Base-by-base conservation (phyloP, 2,888 invertebrate genomes). In the Drosophila eohydei region DNA sequence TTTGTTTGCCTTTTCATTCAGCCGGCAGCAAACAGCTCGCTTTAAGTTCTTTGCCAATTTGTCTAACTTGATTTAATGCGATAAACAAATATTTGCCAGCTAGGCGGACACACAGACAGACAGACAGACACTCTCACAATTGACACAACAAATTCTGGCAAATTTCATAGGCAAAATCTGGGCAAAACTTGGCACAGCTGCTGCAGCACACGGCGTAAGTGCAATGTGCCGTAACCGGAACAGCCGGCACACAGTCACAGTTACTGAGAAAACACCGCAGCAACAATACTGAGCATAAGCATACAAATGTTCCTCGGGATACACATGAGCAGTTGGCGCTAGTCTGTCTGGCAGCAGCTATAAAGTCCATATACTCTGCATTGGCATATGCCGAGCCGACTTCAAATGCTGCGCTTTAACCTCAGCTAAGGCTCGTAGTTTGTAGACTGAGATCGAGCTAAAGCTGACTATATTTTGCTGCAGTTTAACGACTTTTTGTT, bases 91-190 rank as follows among this genome's bases (percentile, higher is more conserved):
- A 78, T 78, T 71, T 84, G 55, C 63, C 66, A 68, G 51, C 66
- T 34, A 57, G 61, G 52, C 41, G 51, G 21, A 43, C 60, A 52
- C 30, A 28, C 41, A 32, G 55, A 50, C 56, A 21, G 12, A 26
- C 36, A 28, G 32, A 21, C 46, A 32, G 11, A 50, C 38, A 30
- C 36, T 41, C 58, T 54, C 60, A 71, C 73, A 81, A 85, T 88
- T 88, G 88, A 74, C 74, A 83, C 71, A 88, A 68, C 65, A 73
- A 74, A 76, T 86, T 73, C 71, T 71, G 74, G 78, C 50, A 74
- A 78, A 83, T 74, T 73, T 74, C 61, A 68, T 74, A 69, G 82
- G 71, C 71, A 62, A 60, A 81, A 71, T 51, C 58, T 58, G 44
- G 26, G 30, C 16, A 62, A 71, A 61, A 62, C 52, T 41, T 55